These are phyloP conservation scores for Arenaria interpres DNA, from an alignment of 2,113 vertebrate genomes.

Conservation along the genomic window DNA sequence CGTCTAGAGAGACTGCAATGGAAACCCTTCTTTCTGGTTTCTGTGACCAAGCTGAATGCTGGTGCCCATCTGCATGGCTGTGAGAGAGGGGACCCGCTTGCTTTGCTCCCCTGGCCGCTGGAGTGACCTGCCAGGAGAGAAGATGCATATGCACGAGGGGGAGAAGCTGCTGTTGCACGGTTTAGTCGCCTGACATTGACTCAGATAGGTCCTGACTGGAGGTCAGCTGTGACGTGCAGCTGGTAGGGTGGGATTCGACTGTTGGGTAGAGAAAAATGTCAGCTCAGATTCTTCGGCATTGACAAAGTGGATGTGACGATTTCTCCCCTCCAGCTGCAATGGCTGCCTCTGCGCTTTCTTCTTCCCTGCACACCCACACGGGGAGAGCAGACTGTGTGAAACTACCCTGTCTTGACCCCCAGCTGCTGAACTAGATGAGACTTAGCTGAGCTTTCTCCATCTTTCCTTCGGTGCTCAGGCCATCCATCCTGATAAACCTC, in stretches of 20 bases:
- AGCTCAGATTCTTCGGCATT: not conserved
- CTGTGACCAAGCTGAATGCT: not conserved
- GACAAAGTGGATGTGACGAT: conserved; percentile 31
- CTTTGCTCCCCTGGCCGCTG: not conserved
- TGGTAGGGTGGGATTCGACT: conserved; percentile 54
- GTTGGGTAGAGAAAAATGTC: conserved; percentile 44
- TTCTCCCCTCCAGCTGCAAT: conserved; percentile 35
- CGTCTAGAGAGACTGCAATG: not conserved
- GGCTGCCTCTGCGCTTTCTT: not conserved
- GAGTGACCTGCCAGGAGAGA: conserved; percentile 2
- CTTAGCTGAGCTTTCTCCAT: conserved; percentile 23
- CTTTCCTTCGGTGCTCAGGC: not conserved
- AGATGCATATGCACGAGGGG: not conserved
- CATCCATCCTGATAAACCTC: not conserved
- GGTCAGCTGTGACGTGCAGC: conserved; percentile 65
- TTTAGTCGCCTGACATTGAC: not conserved
- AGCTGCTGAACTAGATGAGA: not conserved
- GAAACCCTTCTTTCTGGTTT: not conserved
- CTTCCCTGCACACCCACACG: not conserved
- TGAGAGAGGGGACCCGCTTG: not conserved
- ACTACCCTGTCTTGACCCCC: not conserved
- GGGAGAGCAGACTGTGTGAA: conserved; percentile 13
- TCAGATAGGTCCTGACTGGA: conserved; percentile 57
- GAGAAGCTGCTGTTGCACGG: not conserved
- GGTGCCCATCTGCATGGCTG: not conserved